phyloP scores from a whole-genome alignment of 1,140 invertebrate species.

The Cryptotermes secundus region DNA sequence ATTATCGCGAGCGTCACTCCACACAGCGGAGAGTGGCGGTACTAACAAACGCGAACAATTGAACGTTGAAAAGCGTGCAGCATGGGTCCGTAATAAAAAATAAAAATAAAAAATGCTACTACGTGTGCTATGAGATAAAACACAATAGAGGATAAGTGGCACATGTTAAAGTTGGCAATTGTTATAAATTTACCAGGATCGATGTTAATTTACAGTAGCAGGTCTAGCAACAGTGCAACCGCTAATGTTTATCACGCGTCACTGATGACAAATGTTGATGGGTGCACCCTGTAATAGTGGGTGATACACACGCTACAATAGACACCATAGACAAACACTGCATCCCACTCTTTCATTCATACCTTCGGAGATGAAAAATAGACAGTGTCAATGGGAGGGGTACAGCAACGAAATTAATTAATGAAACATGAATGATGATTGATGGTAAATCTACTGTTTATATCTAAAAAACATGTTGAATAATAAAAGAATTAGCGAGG shows the following conservation, averaged over 20 bases:
- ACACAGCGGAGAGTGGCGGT: slow-evolving; percentile 6
- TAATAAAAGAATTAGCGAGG: background rate
- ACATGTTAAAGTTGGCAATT: background rate
- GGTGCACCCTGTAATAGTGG: background rate
- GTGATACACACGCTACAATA: background rate
- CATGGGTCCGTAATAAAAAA: slow-evolving; percentile 15
- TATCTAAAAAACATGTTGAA: background rate
- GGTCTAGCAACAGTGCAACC: background rate
- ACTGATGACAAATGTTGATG: background rate
- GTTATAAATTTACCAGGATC: background rate
- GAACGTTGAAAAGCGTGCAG: slow-evolving; percentile 12
- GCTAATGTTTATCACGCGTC: background rate
- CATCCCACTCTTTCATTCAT: background rate
- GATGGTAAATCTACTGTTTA: background rate
- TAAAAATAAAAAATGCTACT: background rate
- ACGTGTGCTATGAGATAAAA: slow-evolving; percentile 11
- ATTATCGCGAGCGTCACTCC: slow-evolving; percentile 17
- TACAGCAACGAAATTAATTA: slow-evolving; percentile 13
- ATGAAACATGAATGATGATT: slow-evolving; percentile 14
- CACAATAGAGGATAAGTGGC: background rate
- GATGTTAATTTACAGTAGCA: background rate
- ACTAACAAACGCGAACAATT: slow-evolving; percentile 19
- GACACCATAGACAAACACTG: background rate
- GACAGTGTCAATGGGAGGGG: background rate
- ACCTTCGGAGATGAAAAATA: background rate